phyloP scores from a whole-genome alignment of 2,113 vertebrate species.

The Corapipo altera region DNA sequence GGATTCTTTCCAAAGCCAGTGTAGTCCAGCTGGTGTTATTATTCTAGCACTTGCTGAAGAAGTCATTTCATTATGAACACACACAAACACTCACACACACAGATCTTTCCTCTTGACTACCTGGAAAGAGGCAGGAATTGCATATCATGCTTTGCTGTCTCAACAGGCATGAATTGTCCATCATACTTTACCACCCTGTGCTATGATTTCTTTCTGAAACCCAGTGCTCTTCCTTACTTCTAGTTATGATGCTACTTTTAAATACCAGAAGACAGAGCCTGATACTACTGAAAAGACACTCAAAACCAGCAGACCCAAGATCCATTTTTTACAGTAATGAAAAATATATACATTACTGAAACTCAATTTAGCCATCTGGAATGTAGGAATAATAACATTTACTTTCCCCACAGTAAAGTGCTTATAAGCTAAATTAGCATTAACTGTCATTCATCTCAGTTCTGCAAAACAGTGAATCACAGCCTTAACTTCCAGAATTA shows the following conservation, averaged over 20 bases:
- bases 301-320: background rate
- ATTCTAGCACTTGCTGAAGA: background rate
- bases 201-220: background rate
- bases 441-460: background rate
- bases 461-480: constrained; percentile 24
- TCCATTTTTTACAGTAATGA: background rate
- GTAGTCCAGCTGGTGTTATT: rapidly evolving
- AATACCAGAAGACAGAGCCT: background rate
- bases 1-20: background rate
- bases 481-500: background rate
- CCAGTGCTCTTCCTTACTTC: background rate
- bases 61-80: background rate
- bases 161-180: background rate
- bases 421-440: constrained; percentile 19
- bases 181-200: background rate
- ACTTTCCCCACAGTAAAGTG: background rate
- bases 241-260: background rate
- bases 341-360: constrained; percentile 15
- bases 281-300: background rate
- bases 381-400: constrained; percentile 32
- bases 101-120: background rate
- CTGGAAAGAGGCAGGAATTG: background rate
- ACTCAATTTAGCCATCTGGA: constrained; percentile 16
- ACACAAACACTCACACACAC: background rate
- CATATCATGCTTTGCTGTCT: background rate